These are phyloP conservation scores for Molossus alvarezi DNA, from an alignment of 2,797 vertebrate species.

Conservation along the genomic window DNA sequence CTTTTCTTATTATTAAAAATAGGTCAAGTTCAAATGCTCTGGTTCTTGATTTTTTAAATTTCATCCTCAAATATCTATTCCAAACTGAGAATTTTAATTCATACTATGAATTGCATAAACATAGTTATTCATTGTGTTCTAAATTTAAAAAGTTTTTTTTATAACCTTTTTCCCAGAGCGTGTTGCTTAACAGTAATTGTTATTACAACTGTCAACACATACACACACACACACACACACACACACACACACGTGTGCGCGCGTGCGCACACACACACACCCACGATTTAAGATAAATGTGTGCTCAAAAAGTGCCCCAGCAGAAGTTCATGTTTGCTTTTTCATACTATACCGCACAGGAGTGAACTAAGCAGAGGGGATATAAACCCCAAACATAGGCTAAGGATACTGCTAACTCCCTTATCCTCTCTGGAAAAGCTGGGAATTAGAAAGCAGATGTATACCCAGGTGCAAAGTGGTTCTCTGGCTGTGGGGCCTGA, in stretches of 20 bases:
- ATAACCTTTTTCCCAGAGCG: background rate
- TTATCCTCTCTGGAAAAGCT: background rate
- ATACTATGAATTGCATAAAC: background rate
- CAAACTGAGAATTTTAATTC: slow-evolving; percentile 51
- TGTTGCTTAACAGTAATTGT: background rate
- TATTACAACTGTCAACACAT: background rate
- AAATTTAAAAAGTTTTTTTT: slow-evolving; percentile 19
- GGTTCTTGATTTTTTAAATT: slow-evolving; percentile 25
- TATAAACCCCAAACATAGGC: too few species aligned
- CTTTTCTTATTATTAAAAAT: slow-evolving; percentile 69
- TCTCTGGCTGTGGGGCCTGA: background rate
- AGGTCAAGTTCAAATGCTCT: slow-evolving; percentile 14
- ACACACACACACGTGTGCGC: background rate
- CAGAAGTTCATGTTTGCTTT: background rate
- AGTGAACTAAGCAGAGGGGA: background rate
- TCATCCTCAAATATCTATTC: slow-evolving; percentile 29
- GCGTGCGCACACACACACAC: too few species aligned
- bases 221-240: background rate
- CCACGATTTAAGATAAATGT: background rate
- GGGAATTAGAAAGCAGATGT: background rate
- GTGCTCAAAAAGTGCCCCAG: background rate
- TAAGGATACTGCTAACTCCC: background rate
- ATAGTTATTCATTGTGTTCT: slow-evolving; percentile 14
- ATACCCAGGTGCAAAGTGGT: background rate
- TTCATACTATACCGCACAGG: background rate